Conservation (phyloP, 2,113 vertebrate species). For the Megaceryle maxima region DNA sequence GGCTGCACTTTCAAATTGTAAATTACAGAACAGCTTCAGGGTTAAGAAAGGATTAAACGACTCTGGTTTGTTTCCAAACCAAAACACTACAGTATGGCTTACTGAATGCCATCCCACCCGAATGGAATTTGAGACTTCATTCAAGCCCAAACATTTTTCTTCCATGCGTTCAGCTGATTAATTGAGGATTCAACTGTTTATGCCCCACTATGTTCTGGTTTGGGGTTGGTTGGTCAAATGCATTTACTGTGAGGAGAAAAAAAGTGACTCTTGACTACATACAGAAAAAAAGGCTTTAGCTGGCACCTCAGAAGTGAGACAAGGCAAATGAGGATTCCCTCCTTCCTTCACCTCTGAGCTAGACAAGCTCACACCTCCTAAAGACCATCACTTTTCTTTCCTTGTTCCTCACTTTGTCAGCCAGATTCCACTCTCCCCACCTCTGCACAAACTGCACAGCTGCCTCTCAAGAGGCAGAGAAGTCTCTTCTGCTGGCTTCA, state of each 20-base stretch:
- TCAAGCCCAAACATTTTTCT: slow-evolving; percentile 12
- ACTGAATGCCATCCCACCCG: neutral
- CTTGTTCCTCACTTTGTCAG: neutral
- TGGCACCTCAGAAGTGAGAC: neutral
- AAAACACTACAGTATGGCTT: neutral
- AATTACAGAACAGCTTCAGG: neutral
- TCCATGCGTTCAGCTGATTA: neutral
- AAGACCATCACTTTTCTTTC: neutral
- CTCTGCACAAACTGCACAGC: neutral
- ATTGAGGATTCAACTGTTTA: neutral
- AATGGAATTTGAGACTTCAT: neutral
- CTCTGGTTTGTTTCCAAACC: neutral
- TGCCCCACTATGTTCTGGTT: neutral
- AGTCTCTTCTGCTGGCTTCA: neutral
- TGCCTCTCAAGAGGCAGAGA: neutral
- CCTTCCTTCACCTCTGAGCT: neutral
- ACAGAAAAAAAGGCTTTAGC: neutral
- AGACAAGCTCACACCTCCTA: neutral
- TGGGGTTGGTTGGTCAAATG: neutral
- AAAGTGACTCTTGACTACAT: neutral
- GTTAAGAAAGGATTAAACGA: neutral
- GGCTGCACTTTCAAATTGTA: slow-evolving; percentile 12
- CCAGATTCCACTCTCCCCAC: neutral
- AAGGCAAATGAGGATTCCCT: neutral
- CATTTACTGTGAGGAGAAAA: neutral